Evolutionary conservation across 2,888 invertebrate species (phyloP).

Genomic region (Teleiodes luculella): DNA sequence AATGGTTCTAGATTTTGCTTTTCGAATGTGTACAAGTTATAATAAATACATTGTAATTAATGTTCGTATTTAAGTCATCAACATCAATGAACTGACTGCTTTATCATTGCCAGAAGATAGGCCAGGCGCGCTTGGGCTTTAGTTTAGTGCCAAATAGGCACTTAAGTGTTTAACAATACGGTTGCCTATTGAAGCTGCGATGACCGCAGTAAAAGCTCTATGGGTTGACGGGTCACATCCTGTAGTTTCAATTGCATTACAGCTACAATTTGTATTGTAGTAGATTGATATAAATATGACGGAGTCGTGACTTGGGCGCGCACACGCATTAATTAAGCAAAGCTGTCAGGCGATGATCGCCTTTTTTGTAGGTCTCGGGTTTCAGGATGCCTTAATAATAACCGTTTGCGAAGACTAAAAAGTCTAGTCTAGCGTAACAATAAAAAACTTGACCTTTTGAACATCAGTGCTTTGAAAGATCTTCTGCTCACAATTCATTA

Average conservation of each 20-base stretch:
- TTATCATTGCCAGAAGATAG: background rate
- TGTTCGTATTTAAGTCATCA: too few relatives aligned
- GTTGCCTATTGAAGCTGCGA: background rate
- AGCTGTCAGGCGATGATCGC: background rate
- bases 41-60: background rate
- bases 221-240: slow-evolving; percentile 69
- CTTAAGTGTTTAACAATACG: background rate
- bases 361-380: background rate
- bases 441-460: too few relatives aligned
- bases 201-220: slow-evolving; percentile 30
- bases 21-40: too few relatives aligned
- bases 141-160: too few relatives aligned
- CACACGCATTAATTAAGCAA: background rate
- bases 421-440: background rate
- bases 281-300: slow-evolving; percentile 46
- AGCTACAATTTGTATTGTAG: slow-evolving; percentile 49
- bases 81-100: background rate
- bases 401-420: background rate
- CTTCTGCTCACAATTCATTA: too few relatives aligned
- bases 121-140: too few relatives aligned
- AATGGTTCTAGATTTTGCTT: too few relatives aligned
- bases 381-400: background rate
- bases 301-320: slow-evolving; percentile 1
- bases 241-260: slow-evolving; percentile 68
- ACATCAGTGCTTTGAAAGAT: too few relatives aligned